phyloP scores from a whole-genome alignment of 2,797 vertebrate genomes.

The Enoplosus armatus region DNA sequence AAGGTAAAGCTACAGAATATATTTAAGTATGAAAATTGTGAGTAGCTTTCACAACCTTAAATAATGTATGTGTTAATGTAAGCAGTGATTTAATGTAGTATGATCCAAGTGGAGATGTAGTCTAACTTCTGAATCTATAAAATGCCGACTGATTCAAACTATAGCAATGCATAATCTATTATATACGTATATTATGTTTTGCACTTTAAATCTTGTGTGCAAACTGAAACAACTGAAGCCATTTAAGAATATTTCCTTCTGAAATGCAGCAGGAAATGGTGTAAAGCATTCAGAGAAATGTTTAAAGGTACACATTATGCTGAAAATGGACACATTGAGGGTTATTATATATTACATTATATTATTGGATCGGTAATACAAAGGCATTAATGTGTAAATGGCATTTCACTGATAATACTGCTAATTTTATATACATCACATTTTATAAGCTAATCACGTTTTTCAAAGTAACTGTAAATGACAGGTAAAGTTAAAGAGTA shows the following conservation, averaged over 20 bases:
- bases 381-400: not conserved
- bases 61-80: not conserved
- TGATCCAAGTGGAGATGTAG: no score
- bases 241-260: not conserved
- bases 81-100: not conserved
- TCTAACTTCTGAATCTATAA: not conserved
- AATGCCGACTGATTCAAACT: not conserved
- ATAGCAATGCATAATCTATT: not conserved
- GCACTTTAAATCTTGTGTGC: not conserved
- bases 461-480: not conserved
- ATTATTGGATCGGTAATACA: not conserved
- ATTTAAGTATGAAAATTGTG: not conserved
- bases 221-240: no score
- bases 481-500: not conserved
- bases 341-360: no score
- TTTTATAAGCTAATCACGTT: not conserved
- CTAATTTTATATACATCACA: not conserved
- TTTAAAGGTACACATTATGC: not conserved
- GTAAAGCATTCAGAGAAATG: not conserved
- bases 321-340: not conserved
- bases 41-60: not conserved
- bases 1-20: not conserved
- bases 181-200: not conserved
- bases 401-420: not conserved
- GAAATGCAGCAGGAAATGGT: not conserved